phyloP scores from a whole-genome alignment of 2,797 vertebrate species.

The Sebastes melanostomus region DNA sequence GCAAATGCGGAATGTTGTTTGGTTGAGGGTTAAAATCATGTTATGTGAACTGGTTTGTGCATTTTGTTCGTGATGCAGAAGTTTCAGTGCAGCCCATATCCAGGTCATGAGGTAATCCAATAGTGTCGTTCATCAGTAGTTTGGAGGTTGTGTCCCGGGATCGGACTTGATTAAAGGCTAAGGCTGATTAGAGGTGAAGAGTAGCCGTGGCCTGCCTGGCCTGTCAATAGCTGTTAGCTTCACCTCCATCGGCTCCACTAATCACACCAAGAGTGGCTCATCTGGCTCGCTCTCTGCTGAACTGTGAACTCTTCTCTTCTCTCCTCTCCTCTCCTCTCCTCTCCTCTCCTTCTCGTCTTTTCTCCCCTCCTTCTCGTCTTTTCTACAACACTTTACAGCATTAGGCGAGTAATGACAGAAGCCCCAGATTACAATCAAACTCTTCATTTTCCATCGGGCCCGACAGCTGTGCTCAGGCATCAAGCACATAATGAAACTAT shows the following conservation, averaged over 20 bases:
- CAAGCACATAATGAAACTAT: constrained; percentile 56
- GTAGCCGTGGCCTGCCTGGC: constrained; percentile 65
- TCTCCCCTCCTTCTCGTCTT: constrained; percentile 2
- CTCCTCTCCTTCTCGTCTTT: neutral
- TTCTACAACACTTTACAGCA: constrained; percentile 48
- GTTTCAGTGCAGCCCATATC: constrained; percentile 43
- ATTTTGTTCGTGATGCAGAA: constrained; percentile 26
- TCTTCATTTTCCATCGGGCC: constrained; percentile 55
- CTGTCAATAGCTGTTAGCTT: constrained; percentile 81
- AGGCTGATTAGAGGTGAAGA: constrained; percentile 81
- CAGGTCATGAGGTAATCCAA: constrained; percentile 77
- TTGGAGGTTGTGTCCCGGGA: constrained; percentile 63
- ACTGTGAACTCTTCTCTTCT: constrained; percentile 10
- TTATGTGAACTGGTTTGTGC: constrained; percentile 22
- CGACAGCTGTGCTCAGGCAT: constrained; percentile 68
- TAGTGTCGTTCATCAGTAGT: constrained; percentile 72
- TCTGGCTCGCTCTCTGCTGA: constrained; percentile 26
- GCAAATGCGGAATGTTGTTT: constrained; percentile 40
- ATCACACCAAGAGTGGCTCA: constrained; percentile 55
- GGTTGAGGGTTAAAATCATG: constrained; percentile 31
- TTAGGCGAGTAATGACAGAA: constrained; percentile 70
- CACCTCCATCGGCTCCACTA: constrained; percentile 57
- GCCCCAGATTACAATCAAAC: constrained; percentile 68
- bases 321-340: neutral
- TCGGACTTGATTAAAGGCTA: constrained; percentile 82